phyloP scores from a whole-genome alignment of 2,113 vertebrate species.

The Caranx ignobilis region DNA sequence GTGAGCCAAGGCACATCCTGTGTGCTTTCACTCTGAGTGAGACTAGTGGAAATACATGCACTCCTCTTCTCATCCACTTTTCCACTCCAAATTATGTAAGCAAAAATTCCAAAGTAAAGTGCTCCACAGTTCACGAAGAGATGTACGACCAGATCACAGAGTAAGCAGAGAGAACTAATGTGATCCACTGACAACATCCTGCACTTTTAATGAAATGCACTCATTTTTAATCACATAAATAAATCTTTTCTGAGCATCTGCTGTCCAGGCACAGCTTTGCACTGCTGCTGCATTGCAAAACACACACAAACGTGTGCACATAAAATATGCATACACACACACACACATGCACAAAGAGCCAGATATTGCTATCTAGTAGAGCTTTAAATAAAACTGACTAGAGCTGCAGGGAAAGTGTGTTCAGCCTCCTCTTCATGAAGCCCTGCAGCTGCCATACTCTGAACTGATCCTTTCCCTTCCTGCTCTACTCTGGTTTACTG shows the following conservation, averaged over 20 bases:
- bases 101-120: constrained; percentile 10
- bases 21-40: background rate
- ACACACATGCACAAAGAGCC: constrained; percentile 1
- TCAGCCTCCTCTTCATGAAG: constrained; percentile 1
- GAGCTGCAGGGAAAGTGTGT: constrained; percentile 29
- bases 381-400: constrained; percentile 20
- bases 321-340: constrained; percentile 48
- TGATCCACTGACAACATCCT: constrained; percentile 26
- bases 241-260: constrained; percentile 58
- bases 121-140: constrained; percentile 6
- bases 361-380: constrained; percentile 8
- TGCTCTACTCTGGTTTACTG: background rate
- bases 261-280: constrained; percentile 66
- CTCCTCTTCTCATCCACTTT: background rate
- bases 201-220: constrained; percentile 53
- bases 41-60: background rate
- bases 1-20: background rate
- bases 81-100: background rate
- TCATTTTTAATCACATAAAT: constrained; percentile 63
- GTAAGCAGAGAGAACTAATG: background rate
- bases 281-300: constrained; percentile 30
- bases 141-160: background rate
- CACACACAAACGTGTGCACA: constrained; percentile 1
- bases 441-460: constrained; percentile 7
- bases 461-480: constrained; percentile 22